A percentile compares a stretch with the other conserved stretches of the same genome.
Evolutionary conservation across 2,797 vertebrate genomes (phyloP).

Genomic region (Melanotaenia maccullochi): DNA sequence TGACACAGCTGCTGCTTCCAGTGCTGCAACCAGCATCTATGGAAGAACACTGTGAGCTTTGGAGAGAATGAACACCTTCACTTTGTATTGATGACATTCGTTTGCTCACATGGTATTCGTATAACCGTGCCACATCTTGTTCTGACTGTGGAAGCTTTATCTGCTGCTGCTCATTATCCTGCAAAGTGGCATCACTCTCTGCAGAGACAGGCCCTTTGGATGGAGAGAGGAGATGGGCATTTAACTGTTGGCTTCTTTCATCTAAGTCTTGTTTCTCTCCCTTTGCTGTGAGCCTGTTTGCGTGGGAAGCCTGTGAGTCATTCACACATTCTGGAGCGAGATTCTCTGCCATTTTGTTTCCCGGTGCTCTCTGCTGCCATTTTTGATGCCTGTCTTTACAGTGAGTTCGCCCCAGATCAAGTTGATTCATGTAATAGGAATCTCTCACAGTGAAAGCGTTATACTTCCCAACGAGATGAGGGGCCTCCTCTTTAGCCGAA

Average conservation of each 20-base stretch:
- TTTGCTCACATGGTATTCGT: conserved; percentile 93
- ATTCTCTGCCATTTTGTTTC: conserved; percentile 86
- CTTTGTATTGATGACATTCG: conserved; percentile 95
- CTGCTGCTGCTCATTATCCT: conserved; percentile 80
- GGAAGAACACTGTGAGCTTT: conserved; percentile 96
- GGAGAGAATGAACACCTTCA: conserved; percentile 92
- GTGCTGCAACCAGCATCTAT: conserved; percentile 96
- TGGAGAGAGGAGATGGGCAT: conserved; percentile 81
- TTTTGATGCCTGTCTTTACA: conserved; percentile 91
- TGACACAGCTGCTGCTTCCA: conserved; percentile 91
- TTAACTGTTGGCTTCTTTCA: conserved; percentile 84
- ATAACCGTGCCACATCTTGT: conserved; percentile 85
- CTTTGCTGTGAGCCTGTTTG: conserved; percentile 84
- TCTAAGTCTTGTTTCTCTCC: conserved; percentile 81
- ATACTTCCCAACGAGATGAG: conserved; percentile 86
- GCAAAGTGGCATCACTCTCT: conserved; percentile 76
- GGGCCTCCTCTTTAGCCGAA: conserved; percentile 81
- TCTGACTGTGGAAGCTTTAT: conserved; percentile 85
- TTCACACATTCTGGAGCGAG: conserved; percentile 80
- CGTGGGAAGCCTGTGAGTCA: conserved; percentile 84
- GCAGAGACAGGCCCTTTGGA: conserved; percentile 84
- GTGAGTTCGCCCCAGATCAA: conserved; percentile 92
- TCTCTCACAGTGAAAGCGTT: conserved; percentile 90
- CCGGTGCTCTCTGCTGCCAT: conserved; percentile 84
- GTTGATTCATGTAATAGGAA: conserved; percentile 89